Conservation (phyloP, 2,888 invertebrate species). For the Polymixis lichenea region DNA sequence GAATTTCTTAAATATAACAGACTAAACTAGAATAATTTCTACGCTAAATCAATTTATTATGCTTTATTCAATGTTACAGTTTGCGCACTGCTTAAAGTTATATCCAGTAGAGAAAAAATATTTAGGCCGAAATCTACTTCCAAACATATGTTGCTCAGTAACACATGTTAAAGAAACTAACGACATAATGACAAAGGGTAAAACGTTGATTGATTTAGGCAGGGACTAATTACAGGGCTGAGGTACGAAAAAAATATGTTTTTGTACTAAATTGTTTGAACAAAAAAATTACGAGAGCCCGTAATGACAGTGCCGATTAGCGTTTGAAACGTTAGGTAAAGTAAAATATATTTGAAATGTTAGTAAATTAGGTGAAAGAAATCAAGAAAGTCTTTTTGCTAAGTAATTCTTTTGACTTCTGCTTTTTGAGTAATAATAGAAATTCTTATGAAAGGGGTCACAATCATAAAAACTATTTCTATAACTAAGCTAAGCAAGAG, state of each 20-base stretch:
- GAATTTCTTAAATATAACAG: too few species aligned
- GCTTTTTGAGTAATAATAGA: neutral
- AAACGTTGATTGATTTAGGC: slow-evolving; percentile 67
- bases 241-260: slow-evolving; percentile 55
- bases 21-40: too few species aligned
- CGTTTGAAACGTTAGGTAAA: slow-evolving; percentile 37
- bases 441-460: neutral
- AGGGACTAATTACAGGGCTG: slow-evolving; percentile 63
- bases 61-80: too few species aligned
- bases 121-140: slow-evolving; percentile 1
- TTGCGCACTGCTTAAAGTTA: too few species aligned
- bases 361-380: slow-evolving; percentile 1
- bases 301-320: slow-evolving; percentile 64
- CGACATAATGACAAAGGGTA: slow-evolving; percentile 64
- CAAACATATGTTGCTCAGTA: slow-evolving; percentile 29
- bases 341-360: slow-evolving; percentile 9
- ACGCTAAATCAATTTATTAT: too few species aligned
- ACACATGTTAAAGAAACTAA: slow-evolving; percentile 63
- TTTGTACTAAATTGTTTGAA: slow-evolving; percentile 52
- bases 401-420: neutral
- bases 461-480: neutral
- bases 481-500: neutral
- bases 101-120: neutral
- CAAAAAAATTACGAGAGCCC: slow-evolving; percentile 49
- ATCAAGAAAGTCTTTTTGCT: neutral